These are phyloP conservation scores for Wasmannia auropunctata DNA, from an alignment of 1,140 invertebrate genomes.

Conservation along the genomic window DNA sequence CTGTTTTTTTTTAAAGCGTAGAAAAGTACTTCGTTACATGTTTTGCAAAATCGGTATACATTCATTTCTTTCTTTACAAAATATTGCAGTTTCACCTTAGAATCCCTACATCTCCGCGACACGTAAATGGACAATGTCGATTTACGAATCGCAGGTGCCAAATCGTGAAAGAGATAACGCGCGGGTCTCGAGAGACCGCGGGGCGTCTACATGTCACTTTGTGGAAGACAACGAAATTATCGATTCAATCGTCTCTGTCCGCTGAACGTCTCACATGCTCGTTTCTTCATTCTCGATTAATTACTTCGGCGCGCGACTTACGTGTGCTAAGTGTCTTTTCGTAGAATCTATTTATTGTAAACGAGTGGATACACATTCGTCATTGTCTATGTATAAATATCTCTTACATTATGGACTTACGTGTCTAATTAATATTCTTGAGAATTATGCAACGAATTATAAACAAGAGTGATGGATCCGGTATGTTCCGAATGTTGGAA, in stretches of 20 bases:
- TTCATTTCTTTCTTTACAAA: slow-evolving; percentile 62
- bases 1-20: slow-evolving; percentile 47
- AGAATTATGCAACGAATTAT: slow-evolving; percentile 15
- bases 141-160: background rate
- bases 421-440: background rate
- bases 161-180: background rate
- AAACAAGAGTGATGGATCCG: background rate
- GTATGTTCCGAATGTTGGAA: background rate
- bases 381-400: slow-evolving; percentile 28
- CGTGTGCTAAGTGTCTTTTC: slow-evolving; percentile 26
- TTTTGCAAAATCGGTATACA: slow-evolving; percentile 49
- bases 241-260: background rate
- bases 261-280: background rate
- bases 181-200: background rate
- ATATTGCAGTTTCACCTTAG: slow-evolving; percentile 60
- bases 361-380: slow-evolving; percentile 20
- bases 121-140: background rate
- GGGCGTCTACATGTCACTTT: background rate
- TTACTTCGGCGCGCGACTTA: slow-evolving; percentile 30
- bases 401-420: slow-evolving; percentile 6
- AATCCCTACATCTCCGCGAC: background rate
- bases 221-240: slow-evolving; percentile 47
- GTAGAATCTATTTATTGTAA: slow-evolving; percentile 18
- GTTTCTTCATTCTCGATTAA: background rate
- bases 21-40: slow-evolving; percentile 61